Evolutionary conservation across 2,113 vertebrate species (phyloP), one percentile per base, ranked within the genome.

Genomic region (Ameiurus melas): DNA sequence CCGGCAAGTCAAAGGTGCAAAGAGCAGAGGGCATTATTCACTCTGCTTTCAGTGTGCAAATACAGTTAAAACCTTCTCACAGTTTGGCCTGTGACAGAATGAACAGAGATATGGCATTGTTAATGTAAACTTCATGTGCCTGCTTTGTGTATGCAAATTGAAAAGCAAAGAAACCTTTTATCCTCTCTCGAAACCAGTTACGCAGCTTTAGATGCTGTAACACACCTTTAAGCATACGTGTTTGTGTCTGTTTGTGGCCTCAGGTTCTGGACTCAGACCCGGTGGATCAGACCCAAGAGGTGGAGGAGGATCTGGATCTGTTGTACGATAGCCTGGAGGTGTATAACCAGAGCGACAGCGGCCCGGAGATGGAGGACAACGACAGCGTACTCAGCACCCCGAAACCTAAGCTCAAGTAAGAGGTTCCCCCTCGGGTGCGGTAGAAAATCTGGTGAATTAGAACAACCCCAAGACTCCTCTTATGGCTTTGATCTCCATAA

Each of bases 251-350:
- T 86, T 25, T 89, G 22, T 55, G 78, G 47, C 12, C 9, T 64
- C 82, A 94, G 93, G 93, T 94, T 64, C 86, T 94, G 87, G 93
- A 94, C 79, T 94, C 93, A 1, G 93, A 94, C 85, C 93, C 93
- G 12, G 93, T 93, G 77, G 92, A 93, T 88, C 93, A 94, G 85
- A 92, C 92, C 1, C 92, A 93, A 88, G 93, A 94, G 80, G 93
- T 92, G 64, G 93, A 94, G 66, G 92, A 93, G 86, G 93, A 94
- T 87, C 66, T 94, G 90, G 93, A 94, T 86, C 87, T 94, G 79
- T 91, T 94, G 12, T 94, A 94, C 33, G 92, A 94, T 84, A 94
- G 93, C 83, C 86, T 94, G 88, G 93, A 94, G 87, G 93, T 93
- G 20, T 94, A 92, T 70, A 93, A 94, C 88, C 93, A 92, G 84